phyloP scores from a whole-genome alignment of 1,140 invertebrate genomes.

The Penaeus japonicus region DNA sequence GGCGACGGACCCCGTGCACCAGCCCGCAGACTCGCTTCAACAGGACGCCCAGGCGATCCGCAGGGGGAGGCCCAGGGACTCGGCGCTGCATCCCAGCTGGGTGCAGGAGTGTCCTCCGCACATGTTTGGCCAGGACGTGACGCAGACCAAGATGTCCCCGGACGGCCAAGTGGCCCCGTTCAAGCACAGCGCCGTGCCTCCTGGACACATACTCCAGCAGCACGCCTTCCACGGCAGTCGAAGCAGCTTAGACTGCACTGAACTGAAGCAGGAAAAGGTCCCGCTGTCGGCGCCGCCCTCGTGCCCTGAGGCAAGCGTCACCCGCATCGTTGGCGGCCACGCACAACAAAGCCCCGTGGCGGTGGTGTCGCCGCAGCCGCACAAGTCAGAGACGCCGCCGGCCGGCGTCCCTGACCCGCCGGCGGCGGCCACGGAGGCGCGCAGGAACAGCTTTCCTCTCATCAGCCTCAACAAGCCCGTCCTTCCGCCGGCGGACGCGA shows the following conservation, averaged over 20 bases:
- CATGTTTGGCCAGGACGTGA: too few relatives aligned
- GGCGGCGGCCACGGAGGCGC: neutral
- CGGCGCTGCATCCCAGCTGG: too few relatives aligned
- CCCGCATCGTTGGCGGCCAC: neutral
- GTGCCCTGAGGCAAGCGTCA: neutral
- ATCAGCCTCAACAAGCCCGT: constrained; percentile 11
- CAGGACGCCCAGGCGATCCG: too few relatives aligned
- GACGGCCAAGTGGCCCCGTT: too few relatives aligned
- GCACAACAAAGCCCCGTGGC: constrained; percentile 38
- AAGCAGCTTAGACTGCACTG: neutral
- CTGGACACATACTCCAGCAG: too few relatives aligned
- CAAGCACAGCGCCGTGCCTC: too few relatives aligned
- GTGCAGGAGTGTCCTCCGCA: too few relatives aligned
- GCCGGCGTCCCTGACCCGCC: neutral
- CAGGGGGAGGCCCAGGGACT: too few relatives aligned
- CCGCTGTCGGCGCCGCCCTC: neutral
- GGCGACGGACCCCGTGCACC: too few relatives aligned
- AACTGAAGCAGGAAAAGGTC: constrained; percentile 22
- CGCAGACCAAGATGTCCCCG: too few relatives aligned
- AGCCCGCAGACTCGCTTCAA: too few relatives aligned
- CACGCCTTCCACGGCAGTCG: too few relatives aligned
- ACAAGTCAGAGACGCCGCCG: constrained; percentile 38
- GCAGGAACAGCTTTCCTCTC: constrained; percentile 28
- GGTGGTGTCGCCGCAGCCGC: constrained; percentile 45
- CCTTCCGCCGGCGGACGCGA: neutral